Percentiles rank a stretch among this genome's conserved stretches.
Evolutionary conservation across 2,888 invertebrate species (phyloP).

Genomic region (Drosophila buzzatii): DNA sequence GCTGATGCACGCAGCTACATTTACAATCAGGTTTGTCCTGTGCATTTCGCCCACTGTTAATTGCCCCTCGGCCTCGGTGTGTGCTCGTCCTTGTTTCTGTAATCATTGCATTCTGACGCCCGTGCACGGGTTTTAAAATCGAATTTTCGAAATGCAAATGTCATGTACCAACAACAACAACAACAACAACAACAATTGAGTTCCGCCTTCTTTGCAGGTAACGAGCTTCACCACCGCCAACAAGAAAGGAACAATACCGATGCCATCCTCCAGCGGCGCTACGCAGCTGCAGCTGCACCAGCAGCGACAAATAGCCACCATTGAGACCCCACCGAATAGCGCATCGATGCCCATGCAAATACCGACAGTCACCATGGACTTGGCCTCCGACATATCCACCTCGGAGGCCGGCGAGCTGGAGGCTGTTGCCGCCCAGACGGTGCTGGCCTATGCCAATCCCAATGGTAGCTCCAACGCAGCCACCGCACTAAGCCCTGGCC

Average conservation of each 20-base stretch:
- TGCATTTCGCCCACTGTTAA: conserved; percentile 55
- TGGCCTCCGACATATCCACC: conserved; percentile 94
- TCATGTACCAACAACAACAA: conserved; percentile 17
- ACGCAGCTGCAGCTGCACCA: conserved; percentile 86
- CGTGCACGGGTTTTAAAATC: conserved; percentile 50
- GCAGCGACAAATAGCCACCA: conserved; percentile 91
- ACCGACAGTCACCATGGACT: conserved; percentile 94
- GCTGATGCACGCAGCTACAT: conserved; percentile 19
- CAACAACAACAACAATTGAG: conserved; percentile 10
- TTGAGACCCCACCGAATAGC: conserved; percentile 89
- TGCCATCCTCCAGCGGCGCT: conserved; percentile 86
- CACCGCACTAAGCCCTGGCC: conserved; percentile 3
- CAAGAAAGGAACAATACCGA: conserved; percentile 87
- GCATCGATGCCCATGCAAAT: conserved; percentile 87
- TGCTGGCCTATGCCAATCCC: conserved; percentile 81
- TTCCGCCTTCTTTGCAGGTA: conserved; percentile 84
- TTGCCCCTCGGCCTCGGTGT: conserved; percentile 47
- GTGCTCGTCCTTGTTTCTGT: conserved; percentile 54
- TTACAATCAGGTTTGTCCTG: conserved; percentile 2
- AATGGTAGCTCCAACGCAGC: conserved; percentile 68
- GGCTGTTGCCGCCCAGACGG: conserved; percentile 88
- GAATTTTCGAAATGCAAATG: conserved; percentile 72
- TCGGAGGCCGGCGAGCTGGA: conserved; percentile 91
- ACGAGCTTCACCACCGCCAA: conserved; percentile 87
- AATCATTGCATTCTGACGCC: conserved; percentile 60